Base-by-base conservation (phyloP, 2,888 invertebrate genomes). In the Allolobophora icterica region DNA sequence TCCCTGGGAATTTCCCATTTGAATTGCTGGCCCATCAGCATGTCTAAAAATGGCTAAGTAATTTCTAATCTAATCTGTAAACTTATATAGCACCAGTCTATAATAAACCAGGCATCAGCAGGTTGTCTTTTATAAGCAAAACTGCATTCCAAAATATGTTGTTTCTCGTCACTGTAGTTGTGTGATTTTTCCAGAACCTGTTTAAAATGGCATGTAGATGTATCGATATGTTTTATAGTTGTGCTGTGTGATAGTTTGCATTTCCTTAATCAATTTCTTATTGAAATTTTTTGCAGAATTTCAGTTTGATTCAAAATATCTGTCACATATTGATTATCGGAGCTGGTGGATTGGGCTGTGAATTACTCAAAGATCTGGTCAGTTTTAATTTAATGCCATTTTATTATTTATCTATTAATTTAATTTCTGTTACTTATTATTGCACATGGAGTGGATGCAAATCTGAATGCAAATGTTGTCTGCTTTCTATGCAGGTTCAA, bases 321-420 rank as follows among this genome's bases (percentile, higher is more conserved):
- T 98, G 98, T 95, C 97, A 97, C 96, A 96, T 99, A 84, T 96
- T 99, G 71, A 97, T 98, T 11, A 97, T 98, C 93, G 99, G 99
- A 30, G 99, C 99, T 91, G 99, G 99, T 58, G 99, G 99, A 3
- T 96, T 99, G 89, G 99, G 99, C 30, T 99, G 99, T 96, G 99
- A 99, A 96, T 96, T 99, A 40, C 96, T 99, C 0, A 99, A 99
- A 96, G 97, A 99, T 96, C 96, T 99, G 93, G 98, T 96, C 92
- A 93, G 94, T 92, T 33, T 33, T 33, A 42, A 35, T 91, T 52
- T 38, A 40, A 38, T 33, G 21, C 24, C 33, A 89, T 24, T 89
- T 89, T 3, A 42, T 17, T 40, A 38, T 24, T 89, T 89, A 33
- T 89, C 34, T 89, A 30, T 34, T 15, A 34, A 3, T 89, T 71